phyloP scores from a whole-genome alignment of 2,797 vertebrate species.

The Sebastes iracundus region DNA sequence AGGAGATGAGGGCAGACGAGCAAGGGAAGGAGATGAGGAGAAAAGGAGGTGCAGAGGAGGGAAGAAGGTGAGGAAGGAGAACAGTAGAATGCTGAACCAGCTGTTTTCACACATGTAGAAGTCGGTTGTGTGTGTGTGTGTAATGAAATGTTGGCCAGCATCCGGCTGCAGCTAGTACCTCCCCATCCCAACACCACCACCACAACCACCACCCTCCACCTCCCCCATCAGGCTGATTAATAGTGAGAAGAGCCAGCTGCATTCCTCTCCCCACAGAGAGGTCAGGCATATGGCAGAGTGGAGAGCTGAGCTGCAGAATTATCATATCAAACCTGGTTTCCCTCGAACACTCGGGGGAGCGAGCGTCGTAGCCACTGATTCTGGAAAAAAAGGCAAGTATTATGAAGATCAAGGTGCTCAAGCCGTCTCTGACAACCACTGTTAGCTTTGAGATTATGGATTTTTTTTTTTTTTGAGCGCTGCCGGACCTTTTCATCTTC shows the following conservation, averaged over 20 bases:
- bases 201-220: constrained; percentile 25
- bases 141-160: constrained; percentile 55
- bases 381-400: constrained; percentile 47
- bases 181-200: constrained; percentile 30
- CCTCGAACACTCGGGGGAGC: constrained; percentile 64
- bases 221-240: constrained; percentile 77
- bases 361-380: constrained; percentile 42
- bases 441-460: constrained; percentile 65
- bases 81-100: constrained; percentile 60
- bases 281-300: constrained; percentile 79
- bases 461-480: not conserved
- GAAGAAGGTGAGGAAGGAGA: constrained; percentile 44
- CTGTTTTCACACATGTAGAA: constrained; percentile 50
- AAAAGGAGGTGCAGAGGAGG: constrained; percentile 27
- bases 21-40: constrained; percentile 25
- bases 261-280: constrained; percentile 77
- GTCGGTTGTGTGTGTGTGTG: constrained; percentile 2
- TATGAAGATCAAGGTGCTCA: constrained; percentile 75
- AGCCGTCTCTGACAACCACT: constrained; percentile 59
- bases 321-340: constrained; percentile 83
- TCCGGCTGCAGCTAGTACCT: constrained; percentile 36
- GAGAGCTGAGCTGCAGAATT: constrained; percentile 77
- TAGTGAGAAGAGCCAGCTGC: constrained; percentile 80
- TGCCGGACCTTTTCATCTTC: constrained; percentile 63
- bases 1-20: constrained; percentile 52